A percentile compares a stretch with the other conserved stretches of the same genome.
Evolutionary conservation across 2,888 invertebrate species (phyloP).

Genomic region (Cactoblastis cactorum): DNA sequence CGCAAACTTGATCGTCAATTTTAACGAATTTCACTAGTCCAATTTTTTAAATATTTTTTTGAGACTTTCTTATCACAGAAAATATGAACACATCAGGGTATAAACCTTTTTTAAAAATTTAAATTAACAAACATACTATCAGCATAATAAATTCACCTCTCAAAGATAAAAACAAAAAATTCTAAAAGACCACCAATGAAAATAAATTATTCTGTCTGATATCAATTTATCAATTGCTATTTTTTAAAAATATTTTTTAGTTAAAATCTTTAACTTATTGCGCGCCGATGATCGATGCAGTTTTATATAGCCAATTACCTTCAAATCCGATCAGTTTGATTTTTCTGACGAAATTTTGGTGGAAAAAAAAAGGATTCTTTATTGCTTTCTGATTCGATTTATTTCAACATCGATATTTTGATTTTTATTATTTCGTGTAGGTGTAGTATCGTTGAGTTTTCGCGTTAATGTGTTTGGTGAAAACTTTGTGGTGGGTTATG

Average conservation of each 20-base stretch:
- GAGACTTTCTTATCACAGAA: too few species aligned
- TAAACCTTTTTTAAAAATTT: too few species aligned
- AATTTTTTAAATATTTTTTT: too few species aligned
- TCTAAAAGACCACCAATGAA: neutral
- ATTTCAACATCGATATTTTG: constrained; percentile 21
- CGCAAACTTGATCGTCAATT: neutral
- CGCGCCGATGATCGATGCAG: constrained; percentile 3
- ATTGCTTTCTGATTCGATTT: too few species aligned
- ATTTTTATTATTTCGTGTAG: constrained; percentile 25
- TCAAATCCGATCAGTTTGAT: constrained; percentile 34
- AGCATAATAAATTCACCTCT: too few species aligned
- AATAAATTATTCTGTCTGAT: neutral
- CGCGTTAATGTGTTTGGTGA: neutral
- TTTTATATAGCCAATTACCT: constrained; percentile 5
- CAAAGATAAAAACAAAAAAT: too few species aligned
- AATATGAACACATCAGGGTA: too few species aligned
- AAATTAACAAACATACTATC: too few species aligned
- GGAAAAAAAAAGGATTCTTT: too few species aligned
- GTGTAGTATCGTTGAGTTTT: constrained; percentile 8
- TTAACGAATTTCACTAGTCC: too few species aligned
- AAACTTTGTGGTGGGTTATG: constrained; percentile 11
- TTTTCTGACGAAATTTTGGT: constrained; percentile 36
- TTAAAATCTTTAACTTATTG: constrained; percentile 8
- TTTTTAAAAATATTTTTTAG: neutral
- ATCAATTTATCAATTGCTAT: neutral